phyloP scores from a whole-genome alignment of 2,888 invertebrate species.

The Drosophila hamatofila region DNA sequence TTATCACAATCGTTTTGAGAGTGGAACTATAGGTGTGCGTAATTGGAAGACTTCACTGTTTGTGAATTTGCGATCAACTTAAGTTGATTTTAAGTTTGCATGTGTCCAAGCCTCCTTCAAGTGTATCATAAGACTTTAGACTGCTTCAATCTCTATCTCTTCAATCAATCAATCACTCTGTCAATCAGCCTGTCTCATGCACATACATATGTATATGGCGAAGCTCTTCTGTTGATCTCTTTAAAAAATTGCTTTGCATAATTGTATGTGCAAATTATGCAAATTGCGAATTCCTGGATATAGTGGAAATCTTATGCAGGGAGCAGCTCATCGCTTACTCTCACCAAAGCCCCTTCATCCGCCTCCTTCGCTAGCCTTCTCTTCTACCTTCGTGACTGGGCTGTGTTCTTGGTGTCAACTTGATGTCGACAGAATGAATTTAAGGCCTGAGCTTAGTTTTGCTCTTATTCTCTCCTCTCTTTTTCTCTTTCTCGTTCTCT shows the following conservation, averaged over 20 bases:
- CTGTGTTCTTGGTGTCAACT: slow-evolving; percentile 23
- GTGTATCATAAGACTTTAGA: background rate
- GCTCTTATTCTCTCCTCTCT: background rate
- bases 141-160: background rate
- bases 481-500: no score
- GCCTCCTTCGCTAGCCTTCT: background rate
- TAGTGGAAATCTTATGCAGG: slow-evolving; percentile 21
- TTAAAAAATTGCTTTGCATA: background rate
- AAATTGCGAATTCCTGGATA: slow-evolving; percentile 10
- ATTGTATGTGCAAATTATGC: slow-evolving; percentile 1
- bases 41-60: background rate
- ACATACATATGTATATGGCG: background rate
- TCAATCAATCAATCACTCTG: background rate
- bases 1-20: no score
- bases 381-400: background rate
- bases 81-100: background rate
- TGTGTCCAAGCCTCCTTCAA: no score
- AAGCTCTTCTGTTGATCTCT: background rate
- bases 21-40: no score
- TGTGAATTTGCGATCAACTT: background rate
- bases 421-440: slow-evolving; percentile 37
- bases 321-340: background rate
- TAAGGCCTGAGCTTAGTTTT: slow-evolving; percentile 12
- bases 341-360: background rate
- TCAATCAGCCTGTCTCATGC: background rate